Evolutionary conservation across 2,113 vertebrate species (phyloP), one percentile per base, ranked within the genome.

Genomic region (Sylvilagus bachmani): DNA sequence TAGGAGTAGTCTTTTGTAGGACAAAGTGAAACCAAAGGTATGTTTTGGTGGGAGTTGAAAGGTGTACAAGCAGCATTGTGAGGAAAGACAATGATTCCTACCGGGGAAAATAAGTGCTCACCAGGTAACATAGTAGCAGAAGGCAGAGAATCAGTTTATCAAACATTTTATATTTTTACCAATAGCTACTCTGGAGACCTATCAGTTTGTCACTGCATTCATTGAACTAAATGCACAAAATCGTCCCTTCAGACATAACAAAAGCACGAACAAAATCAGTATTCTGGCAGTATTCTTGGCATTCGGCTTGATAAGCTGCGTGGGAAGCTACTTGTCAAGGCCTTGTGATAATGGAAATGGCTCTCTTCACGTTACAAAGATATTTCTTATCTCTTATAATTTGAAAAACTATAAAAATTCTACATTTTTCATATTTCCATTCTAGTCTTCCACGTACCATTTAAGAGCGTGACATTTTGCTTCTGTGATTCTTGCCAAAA

Each of bases 321-420:
- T 97, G 91, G 96, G 97, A 98, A 98, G 97, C 80, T 84, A 44
- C 53, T 96, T 98, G 97, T 98, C 98, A 97, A 90, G 96, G 84
- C 90, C 90, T 74, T 77, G 53, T 93, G 97, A 95, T 97, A 96
- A 97, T 96, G 97, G 95, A 98, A 98, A 98, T 91, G 95, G 38
- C 89, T 97, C 96, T 13, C 75, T 96, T 98, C 96, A 89, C 87
- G 81, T 97, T 82, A 98, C 14, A 55, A 95, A 97, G 96, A 94
- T 90, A 97, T 86, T 93, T 31, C 95, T 97, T 96, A 95, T 97
- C 93, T 98, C 77, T 64, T 33, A 6, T 84, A 93, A 92, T 93
- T 94, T 96, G 95, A 96, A 96, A 96, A 77, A 66, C 49, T 96
- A 73, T 94, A 96, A 93, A 97, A 92, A 64, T 10, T 82, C 77